Base-by-base conservation (phyloP, 2,797 vertebrate species). In the Scolopax bukidnonensis region DNA sequence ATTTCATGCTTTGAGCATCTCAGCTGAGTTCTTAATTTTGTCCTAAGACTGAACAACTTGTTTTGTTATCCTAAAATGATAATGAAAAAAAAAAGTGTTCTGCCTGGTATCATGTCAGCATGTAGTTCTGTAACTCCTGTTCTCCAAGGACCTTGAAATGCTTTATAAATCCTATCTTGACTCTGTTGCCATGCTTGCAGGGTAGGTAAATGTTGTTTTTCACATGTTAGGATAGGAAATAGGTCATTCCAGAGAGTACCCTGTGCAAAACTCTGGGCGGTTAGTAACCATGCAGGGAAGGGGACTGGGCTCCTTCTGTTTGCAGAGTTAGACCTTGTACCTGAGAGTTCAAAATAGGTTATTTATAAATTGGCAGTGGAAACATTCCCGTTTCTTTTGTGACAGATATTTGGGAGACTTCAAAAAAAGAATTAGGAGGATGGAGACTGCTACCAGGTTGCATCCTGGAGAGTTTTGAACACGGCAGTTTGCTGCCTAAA, bases 1-100 rank as follows among this genome's bases (percentile, higher is more conserved):
- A 84, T 96, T 95, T 96, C 41, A 80, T 50, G 64, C 53, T 85
- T 85, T 65, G 59, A 90, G 47, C n/a, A 32, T 83, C 67, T 79
- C 50, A 78, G 15, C 33, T 40, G 51, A 79, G 51, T 82, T 67
- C 36, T 89, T 79, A 48, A 61, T 61, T 6, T 54, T 59, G 18
- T 28, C 30, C 2, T 67, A 70, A 79, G 30, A 59, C 50, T 45
- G 53, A 89, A 12, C 18, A 77, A 18, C 59, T 84, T 88, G 28
- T 61, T 94, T 83, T 84, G 20, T 54, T 73, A 81, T 40, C n/a
- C 43, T 84, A 56, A 67, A 74, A 80, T 95, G 76, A 70, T 76
- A 70, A n/a, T 32, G 7, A 11, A 18, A 51, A 24, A 24, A 30
- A 53, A 19, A 54, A 57, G 16, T 15, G 3, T 71, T 90, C 53